Evolutionary conservation across 2,113 vertebrate species (phyloP).

Genomic region (Leuciscus idus): DNA sequence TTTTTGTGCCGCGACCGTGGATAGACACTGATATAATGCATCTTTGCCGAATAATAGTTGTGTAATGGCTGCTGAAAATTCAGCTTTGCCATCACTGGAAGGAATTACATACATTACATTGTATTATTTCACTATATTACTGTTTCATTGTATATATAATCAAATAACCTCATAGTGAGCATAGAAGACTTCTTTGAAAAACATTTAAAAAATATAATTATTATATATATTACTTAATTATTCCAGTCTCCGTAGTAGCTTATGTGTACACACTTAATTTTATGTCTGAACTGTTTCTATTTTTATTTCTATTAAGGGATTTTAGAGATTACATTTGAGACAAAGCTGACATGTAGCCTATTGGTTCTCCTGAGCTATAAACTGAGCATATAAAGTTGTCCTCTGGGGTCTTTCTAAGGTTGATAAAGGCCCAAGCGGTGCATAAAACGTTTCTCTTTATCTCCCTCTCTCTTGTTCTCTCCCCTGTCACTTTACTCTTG

Average conservation of each 20-base stretch:
- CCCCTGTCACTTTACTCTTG: conserved; percentile 45
- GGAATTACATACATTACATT: too few relatives aligned
- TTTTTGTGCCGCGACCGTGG: too few relatives aligned
- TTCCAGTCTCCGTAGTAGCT: background rate
- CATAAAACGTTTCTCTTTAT: conserved; percentile 1
- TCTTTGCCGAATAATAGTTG: too few relatives aligned
- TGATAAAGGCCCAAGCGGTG: conserved; percentile 4
- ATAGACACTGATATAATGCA: background rate
- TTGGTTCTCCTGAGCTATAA: background rate
- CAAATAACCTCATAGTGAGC: background rate
- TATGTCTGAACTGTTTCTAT: background rate
- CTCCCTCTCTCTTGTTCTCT: background rate
- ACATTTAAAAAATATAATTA: background rate
- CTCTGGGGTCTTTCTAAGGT: background rate
- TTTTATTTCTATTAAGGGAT: background rate
- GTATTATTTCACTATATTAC: background rate
- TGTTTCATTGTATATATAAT: background rate
- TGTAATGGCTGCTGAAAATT: too few relatives aligned
- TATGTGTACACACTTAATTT: too few relatives aligned
- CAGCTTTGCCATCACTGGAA: too few relatives aligned
- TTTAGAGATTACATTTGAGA: background rate
- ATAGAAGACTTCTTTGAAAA: background rate
- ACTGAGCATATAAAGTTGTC: background rate
- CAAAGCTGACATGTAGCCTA: background rate
- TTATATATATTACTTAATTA: background rate